Evolutionary conservation across 2,113 vertebrate genomes (phyloP), one percentile per base, ranked within the genome.

Genomic region (Numida meleagris): DNA sequence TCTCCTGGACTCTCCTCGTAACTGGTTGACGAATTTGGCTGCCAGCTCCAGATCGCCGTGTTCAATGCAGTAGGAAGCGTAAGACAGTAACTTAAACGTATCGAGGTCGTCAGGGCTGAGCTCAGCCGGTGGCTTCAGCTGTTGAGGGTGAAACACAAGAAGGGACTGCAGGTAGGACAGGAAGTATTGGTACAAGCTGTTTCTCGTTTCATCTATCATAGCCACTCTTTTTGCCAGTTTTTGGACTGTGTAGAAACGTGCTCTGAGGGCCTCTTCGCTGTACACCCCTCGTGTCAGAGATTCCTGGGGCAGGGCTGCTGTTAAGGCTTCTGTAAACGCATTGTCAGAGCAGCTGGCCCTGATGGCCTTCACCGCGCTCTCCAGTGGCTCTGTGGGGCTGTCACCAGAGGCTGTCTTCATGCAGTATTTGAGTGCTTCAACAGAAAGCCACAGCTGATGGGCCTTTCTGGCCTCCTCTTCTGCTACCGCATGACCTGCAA

Each of bases 111-210:
- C 98, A 0, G 97, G 86, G 71, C 91, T 90, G 66, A 99, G 97
- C 97, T 99, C 98, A 0, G 97, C 42, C 0, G 99, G 99, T 0
- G 99, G 99, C 61, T 98, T 98, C 88, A 98, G 89, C 89, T 99
- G 98, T 40, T 97, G 96, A 2, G 97, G 97, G 38, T 99, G 98
- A 70, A 99, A 98, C 16, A 99, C 58, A 9, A 99, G 98, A 14
- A 98, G 96, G 1, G 99, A 99, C 95, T 99, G 99, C 82, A 99
- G 62, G 94, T 99, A 99, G 8, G 99, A 99, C 50, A 99, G 97
- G 96, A 99, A 99, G 94, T 99, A 99, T 10, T 99, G 99, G 90
- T 99, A 99, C 42, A 99, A 89, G 96, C 99, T 99, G 98, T 99
- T 99, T 76, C 98, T 98, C 0, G 99, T 98, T 91, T 99, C 99